Conservation (phyloP, 2,888 invertebrate genomes). For the Scotopteryx bipunctaria region DNA sequence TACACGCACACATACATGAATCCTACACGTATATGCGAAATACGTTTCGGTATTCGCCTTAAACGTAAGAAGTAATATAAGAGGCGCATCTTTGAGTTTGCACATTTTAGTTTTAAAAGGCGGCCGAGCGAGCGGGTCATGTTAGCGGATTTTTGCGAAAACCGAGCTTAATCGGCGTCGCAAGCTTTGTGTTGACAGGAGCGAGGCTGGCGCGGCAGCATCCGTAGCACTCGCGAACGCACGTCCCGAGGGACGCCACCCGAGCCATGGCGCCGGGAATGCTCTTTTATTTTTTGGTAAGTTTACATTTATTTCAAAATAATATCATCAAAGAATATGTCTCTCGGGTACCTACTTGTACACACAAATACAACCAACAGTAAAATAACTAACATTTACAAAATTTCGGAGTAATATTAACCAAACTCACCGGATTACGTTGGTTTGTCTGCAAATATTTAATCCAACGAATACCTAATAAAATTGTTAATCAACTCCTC, state of each 20-base stretch:
- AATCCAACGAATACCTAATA: no score
- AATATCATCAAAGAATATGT: no score
- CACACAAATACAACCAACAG: no score
- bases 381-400: no score
- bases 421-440: not conserved
- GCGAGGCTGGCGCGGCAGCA: conserved; percentile 21
- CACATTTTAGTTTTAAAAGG: conserved; percentile 80
- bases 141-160: conserved; percentile 68
- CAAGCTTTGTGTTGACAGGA: conserved; percentile 44
- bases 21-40: conserved; percentile 71
- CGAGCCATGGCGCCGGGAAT: conserved; percentile 78
- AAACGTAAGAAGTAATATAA: conserved; percentile 82
- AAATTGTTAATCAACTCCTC: no score
- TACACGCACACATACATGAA: conserved; percentile 61
- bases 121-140: conserved; percentile 75
- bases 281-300: conserved; percentile 70
- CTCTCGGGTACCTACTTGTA: no score
- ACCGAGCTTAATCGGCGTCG: conserved; percentile 58
- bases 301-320: conserved; percentile 38
- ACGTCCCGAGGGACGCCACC: conserved; percentile 52
- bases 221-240: conserved; percentile 4
- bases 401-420: no score
- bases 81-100: conserved; percentile 81
- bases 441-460: not conserved
- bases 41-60: conserved; percentile 79